Evolutionary conservation across 2,797 vertebrate genomes (phyloP).

Genomic region (Antennarius maculatus): DNA sequence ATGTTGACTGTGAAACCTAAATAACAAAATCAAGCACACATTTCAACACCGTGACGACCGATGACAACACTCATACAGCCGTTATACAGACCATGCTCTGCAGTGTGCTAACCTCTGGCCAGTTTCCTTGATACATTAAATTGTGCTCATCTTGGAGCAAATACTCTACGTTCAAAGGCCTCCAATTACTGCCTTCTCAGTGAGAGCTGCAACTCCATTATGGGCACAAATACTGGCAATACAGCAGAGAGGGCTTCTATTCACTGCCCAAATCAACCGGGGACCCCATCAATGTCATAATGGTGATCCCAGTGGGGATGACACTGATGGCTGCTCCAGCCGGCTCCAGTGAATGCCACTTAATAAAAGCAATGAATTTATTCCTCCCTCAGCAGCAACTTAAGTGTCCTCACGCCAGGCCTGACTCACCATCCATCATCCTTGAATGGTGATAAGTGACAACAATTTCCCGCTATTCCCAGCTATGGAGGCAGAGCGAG

Average conservation of each 20-base stretch:
- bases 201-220: slow-evolving; percentile 52
- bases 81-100: slow-evolving; percentile 7
- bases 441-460: slow-evolving; percentile 72
- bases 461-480: slow-evolving; percentile 65
- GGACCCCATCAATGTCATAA: slow-evolving; percentile 65
- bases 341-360: slow-evolving; percentile 64
- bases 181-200: slow-evolving; percentile 29
- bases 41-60: slow-evolving; percentile 30
- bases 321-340: slow-evolving; percentile 39
- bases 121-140: slow-evolving; percentile 36
- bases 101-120: slow-evolving; percentile 8
- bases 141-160: slow-evolving; percentile 25
- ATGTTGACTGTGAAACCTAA: neutral
- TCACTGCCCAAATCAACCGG: slow-evolving; percentile 51
- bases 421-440: slow-evolving; percentile 70
- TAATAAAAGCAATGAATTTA: slow-evolving; percentile 78
- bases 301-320: slow-evolving; percentile 53
- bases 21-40: slow-evolving; percentile 29
- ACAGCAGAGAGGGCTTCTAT: slow-evolving; percentile 36
- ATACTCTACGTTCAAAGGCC: slow-evolving; percentile 44
- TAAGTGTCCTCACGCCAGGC: slow-evolving; percentile 66
- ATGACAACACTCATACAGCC: slow-evolving; percentile 4
- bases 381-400: slow-evolving; percentile 58
- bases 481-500: slow-evolving; percentile 34
- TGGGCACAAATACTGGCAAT: slow-evolving; percentile 43